These are phyloP conservation scores for Morone saxatilis DNA, from an alignment of 2,113 vertebrate species.

Conservation along the genomic window DNA sequence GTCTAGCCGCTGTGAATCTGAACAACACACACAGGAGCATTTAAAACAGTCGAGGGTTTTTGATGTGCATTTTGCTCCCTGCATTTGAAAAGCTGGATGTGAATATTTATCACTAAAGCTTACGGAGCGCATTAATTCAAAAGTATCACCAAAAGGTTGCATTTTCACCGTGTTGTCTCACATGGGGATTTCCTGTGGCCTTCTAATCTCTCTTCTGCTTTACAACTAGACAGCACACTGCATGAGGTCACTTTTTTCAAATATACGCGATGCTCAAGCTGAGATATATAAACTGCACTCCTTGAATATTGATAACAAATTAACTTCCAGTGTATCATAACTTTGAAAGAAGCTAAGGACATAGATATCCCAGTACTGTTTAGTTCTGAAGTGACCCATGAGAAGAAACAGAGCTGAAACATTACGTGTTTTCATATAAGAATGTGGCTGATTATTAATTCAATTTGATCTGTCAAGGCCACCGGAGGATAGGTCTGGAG, in stretches of 20 bases:
- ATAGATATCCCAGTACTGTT: background rate
- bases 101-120: conserved; percentile 30
- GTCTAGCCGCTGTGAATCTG: background rate
- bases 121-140: conserved; percentile 14
- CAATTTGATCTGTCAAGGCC: conserved; percentile 22
- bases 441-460: background rate
- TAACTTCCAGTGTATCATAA: background rate
- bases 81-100: conserved; percentile 18
- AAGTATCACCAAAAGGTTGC: conserved; percentile 12
- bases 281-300: background rate
- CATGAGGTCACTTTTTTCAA: conserved; percentile 4
- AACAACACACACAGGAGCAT: conserved; percentile 25
- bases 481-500: background rate
- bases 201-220: conserved; percentile 1
- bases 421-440: background rate
- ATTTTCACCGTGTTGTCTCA: conserved; percentile 6
- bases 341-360: conserved; percentile 28
- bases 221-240: background rate
- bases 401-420: background rate
- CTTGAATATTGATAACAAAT: conserved; percentile 25
- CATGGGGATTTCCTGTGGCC: background rate
- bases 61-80: conserved; percentile 38
- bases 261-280: background rate
- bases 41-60: conserved; percentile 42
- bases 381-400: background rate